These are phyloP conservation scores for Petrocephalus microphthalmus DNA, from an alignment of 2,113 vertebrate species.

Conservation along the genomic window DNA sequence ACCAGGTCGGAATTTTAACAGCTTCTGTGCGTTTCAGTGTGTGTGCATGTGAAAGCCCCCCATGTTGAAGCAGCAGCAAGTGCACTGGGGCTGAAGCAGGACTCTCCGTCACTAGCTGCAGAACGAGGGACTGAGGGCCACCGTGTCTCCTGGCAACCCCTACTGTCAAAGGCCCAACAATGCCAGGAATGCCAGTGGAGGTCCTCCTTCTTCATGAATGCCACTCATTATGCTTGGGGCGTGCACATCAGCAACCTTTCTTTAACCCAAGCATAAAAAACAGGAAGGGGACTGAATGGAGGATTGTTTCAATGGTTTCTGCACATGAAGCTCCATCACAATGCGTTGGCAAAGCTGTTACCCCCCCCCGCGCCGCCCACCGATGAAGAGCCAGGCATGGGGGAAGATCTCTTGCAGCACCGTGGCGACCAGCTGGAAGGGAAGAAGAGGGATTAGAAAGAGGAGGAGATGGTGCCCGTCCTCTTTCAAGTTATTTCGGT, in stretches of 20 bases:
- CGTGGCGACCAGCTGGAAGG: neutral
- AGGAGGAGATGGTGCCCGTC: neutral
- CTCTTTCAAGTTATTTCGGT: neutral
- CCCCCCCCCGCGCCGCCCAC: neutral
- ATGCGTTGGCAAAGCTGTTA: neutral
- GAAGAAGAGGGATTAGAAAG: neutral
- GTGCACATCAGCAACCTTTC: constrained; percentile 8
- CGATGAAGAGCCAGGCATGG: neutral
- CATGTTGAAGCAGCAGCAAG: neutral
- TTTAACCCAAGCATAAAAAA: neutral
- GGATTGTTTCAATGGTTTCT: neutral
- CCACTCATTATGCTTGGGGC: neutral
- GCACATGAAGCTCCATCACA: neutral
- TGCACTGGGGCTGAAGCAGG: neutral
- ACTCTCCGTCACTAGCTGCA: neutral
- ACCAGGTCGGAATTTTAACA: neutral
- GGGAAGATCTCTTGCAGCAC: neutral
- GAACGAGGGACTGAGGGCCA: neutral
- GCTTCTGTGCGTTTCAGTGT: neutral
- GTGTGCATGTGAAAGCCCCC: neutral
- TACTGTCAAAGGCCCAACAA: neutral
- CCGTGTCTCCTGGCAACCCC: constrained; percentile 8
- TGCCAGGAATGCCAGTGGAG: constrained; percentile 1
- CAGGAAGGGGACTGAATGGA: neutral
- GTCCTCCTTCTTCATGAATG: constrained; percentile 3